Evolutionary conservation across 1,140 invertebrate species (phyloP).

Genomic region (Aphaenogaster floridana): DNA sequence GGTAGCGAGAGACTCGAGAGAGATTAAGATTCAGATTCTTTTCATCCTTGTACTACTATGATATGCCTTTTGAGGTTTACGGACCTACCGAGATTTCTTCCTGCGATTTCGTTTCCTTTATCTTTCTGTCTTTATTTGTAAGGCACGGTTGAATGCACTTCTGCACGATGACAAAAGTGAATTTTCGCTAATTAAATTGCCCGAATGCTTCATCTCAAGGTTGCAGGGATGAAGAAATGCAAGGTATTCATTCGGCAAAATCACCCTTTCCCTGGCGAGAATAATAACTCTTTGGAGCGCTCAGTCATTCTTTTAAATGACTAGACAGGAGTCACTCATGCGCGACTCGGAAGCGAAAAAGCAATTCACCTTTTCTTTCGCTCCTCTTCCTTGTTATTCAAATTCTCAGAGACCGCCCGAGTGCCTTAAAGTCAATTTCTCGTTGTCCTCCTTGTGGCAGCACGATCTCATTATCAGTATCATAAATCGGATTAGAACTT

Average conservation of each 20-base stretch:
- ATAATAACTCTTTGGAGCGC: constrained; percentile 13
- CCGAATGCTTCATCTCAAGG: constrained; percentile 45
- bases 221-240: constrained; percentile 32
- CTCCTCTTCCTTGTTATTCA: constrained; percentile 36
- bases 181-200: constrained; percentile 72
- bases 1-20: constrained; percentile 20
- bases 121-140: constrained; percentile 60
- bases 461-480: constrained; percentile 21
- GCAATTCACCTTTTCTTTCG: constrained; percentile 38
- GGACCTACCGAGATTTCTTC: constrained; percentile 7
- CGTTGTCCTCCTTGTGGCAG: neutral
- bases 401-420: neutral
- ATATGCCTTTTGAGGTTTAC: constrained; percentile 28
- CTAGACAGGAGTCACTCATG: constrained; percentile 48
- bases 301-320: constrained; percentile 17
- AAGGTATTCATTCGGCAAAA: constrained; percentile 45
- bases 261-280: constrained; percentile 36
- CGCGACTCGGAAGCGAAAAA: constrained; percentile 31
- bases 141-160: constrained; percentile 49
- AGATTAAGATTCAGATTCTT: constrained; percentile 53
- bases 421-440: constrained; percentile 24
- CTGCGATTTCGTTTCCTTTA: constrained; percentile 24
- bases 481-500: constrained; percentile 21
- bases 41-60: neutral
- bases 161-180: constrained; percentile 63